Evolutionary conservation across 1,140 invertebrate genomes (phyloP), one percentile per base, ranked within the genome.

Genomic region (Plectus sambesii): DNA sequence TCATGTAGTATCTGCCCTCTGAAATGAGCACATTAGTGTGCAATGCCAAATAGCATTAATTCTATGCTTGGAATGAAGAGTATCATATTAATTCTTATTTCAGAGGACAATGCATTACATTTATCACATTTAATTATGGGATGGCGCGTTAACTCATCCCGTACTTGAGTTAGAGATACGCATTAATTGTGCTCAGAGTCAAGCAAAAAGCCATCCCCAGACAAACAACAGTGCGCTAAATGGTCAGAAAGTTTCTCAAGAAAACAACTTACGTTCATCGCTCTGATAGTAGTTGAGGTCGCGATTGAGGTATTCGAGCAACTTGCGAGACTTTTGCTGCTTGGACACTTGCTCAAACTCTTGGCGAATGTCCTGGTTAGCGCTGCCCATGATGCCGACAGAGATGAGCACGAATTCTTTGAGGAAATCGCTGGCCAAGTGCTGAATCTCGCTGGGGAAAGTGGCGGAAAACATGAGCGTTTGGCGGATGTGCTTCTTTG

Each of bases 401-500:
- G 82, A 76, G 0, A 90, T 72, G 59, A 90, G 92, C 1, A 90
- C 57, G 62, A 90, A 89, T 57, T 87, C 74, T 27, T 72, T 63
- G 51, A 80, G 74, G 0, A 88, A 87, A 47, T 80, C 75, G 0
- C 74, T 74, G 0, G 85, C 85, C 25, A 87, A 64, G 20, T 75
- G 72, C 69, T 90, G 85, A 26, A 90, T 82, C 53, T 83, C 81
- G 42, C 80, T 76, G 0, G 84, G 83, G 62, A 90, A 93, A 0
- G 88, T 93, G 0, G 88, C 88, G 1, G 84, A 87, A 61, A 92
- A 92, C 86, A 92, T 89, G 0, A 88, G 72, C 0, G 84, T 88
- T 61, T 83, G 80, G 26, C 85, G 75, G 2, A 68, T 74, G 77
- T 79, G 59, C 3, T n/a, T n/a, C n/a, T n/a, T n/a, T n/a, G n/a